Evolutionary conservation across 2,113 vertebrate species (phyloP), one percentile per base, ranked within the genome.

Genomic region (Saimiri boliviensis): DNA sequence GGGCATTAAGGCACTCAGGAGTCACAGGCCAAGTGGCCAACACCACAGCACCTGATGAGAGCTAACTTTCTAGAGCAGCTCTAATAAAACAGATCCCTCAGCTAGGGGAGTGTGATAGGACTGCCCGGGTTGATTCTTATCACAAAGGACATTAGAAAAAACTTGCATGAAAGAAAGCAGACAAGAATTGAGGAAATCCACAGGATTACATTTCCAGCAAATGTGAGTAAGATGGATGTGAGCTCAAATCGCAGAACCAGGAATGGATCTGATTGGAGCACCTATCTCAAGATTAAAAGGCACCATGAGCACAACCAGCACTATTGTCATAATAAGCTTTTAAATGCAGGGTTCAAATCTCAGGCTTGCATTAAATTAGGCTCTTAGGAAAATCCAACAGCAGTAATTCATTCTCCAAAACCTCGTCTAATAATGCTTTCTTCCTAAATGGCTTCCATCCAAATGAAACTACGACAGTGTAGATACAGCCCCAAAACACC

Each of bases 201-300:
- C 20, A 35, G 70, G 96, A 91, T 97, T 91, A 86, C 42, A 56
- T n/a, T 37, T 79, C 93, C 23, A 76, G 68, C 63, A 70, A 83
- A 89, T 0, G 19, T 4, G 35, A 74, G 16, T 52, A 30, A 56
- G 79, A 42, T 0, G 47, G 74, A 42, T 63, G 35, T 86, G 76
- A 60, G 93, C 91, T 93, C 86, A 89, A 42, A 47, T 49, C 89
- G 68, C 73, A 56, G 58, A 93, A 54, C 30, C 85, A 89, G 94
- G 93, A 91, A 77, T 3, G 1, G 0, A 2, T 32, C 3, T 52
- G 73, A 25, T 2, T 32, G 8, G 37, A 27, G 49, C 0, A 66
- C 70, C 89, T 54, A 95, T 90, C 85, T 95, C 20, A 66, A 45
- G 97, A 97, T 97, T 97, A 97, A 45, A 21, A 40, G 66, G 40